Evolutionary conservation across 2,113 vertebrate genomes (phyloP), one percentile per base, ranked within the genome.

Genomic region (Dascyllus trimaculatus): DNA sequence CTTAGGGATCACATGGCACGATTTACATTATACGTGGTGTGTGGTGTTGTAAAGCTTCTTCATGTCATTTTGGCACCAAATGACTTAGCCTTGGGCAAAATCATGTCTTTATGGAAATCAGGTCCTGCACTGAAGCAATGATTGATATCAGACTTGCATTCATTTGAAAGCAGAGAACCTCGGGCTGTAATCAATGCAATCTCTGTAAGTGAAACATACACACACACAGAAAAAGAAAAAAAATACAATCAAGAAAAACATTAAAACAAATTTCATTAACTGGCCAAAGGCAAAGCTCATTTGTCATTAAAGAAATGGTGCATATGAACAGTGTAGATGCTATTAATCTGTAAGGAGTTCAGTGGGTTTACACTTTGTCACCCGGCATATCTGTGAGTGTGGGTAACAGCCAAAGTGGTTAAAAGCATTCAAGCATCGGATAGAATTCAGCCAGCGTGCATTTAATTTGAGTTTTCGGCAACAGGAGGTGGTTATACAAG

Each of bases 141-240:
- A 88, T 80, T 71, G 83, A 88, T 83, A 52, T 61, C 61, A 60
- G 22, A 78, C 74, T 38, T 78, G 19, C 26, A 79, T 72, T 65
- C 43, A 22, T 75, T 66, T 52, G 24, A 71, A 7, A 64, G 61
- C 13, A n/a, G 17, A 68, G 11, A n/a, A 58, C 82, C 65, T 81
- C 22, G 2, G 71, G 84, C 69, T 70, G 15, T 43, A 67, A 81
- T 77, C 64, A 48, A 80, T 81, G 21, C 75, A 66, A 48, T 86
- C 22, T 56, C 3, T 66, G 49, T 73, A 82, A 80, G 69, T 84
- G 57, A 86, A 84, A 72, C 48, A 56, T 58, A 35, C 45, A 66
- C 18, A 40, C 5, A 5, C 22, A 35, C n/a, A n/a, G n/a, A 29
- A 4, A 29, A 29, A 35, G 59, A 61, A 76, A 68, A 56, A 77